Conservation (phyloP, 1,140 invertebrate genomes). For the Drosophila burlai region DNA sequence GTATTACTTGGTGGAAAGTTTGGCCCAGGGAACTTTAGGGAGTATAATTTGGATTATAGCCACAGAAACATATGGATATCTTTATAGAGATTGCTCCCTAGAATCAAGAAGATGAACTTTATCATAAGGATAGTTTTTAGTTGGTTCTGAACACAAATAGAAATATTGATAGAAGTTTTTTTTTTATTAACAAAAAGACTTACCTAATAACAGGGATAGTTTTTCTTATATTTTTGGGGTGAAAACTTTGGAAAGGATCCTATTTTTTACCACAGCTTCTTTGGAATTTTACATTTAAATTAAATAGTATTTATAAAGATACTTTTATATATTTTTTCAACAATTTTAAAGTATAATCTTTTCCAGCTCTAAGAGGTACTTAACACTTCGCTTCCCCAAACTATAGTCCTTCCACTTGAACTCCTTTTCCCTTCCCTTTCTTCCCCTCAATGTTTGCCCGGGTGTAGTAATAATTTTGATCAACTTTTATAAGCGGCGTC, state of each 20-base stretch:
- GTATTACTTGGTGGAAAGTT: slow-evolving; percentile 5
- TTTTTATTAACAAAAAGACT: no score
- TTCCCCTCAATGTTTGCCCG: slow-evolving; percentile 52
- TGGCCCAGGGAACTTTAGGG: neutral
- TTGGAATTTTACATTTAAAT: no score
- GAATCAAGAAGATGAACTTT: neutral
- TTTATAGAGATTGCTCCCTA: neutral
- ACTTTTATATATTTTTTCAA: neutral
- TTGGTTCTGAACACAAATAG: no score
- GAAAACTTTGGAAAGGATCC: no score
- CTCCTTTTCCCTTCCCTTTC: neutral
- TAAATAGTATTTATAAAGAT: no score
- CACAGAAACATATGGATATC: neutral
- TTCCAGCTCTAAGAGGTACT: neutral
- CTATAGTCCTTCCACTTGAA: neutral
- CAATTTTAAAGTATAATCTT: neutral
- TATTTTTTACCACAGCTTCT: no score
- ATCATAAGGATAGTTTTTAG: no score
- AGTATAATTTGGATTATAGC: neutral
- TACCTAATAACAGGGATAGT: no score
- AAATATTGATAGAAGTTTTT: no score
- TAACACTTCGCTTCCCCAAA: neutral
- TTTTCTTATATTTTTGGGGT: no score
- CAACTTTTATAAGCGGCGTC: slow-evolving; percentile 74
- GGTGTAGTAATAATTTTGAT: slow-evolving; percentile 79